Evolutionary conservation across 2,113 vertebrate genomes (phyloP), one percentile per base, ranked within the genome.

Genomic region (Parus major): DNA sequence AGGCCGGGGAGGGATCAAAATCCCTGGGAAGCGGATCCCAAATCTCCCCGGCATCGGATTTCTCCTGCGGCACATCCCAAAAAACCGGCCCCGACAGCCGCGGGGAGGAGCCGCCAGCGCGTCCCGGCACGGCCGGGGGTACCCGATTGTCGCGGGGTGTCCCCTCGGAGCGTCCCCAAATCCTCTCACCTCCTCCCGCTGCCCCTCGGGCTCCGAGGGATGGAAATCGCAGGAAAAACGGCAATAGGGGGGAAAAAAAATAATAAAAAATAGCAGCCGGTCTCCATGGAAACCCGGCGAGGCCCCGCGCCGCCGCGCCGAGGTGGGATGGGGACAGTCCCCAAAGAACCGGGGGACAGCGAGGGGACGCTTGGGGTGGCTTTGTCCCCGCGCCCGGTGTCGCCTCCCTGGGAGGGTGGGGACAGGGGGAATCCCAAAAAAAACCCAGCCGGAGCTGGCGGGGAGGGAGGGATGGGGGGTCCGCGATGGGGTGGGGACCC

Each of bases 261-360:
- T 4, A 25, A 29, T 78, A 85, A 86, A 92, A n/a, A 28, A 33
- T 29, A 65, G 59, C 82, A 76, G 70, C 79, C 7, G 18, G 90
- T 95, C 68, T 88, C 95, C 94, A 95, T 95, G 95, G 94, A 88
- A 96, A 94, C 92, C 5, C 6, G 4, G 82, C 77, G 55, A 80
- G 95, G 93, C 88, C 94, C 55, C 68, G 56, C 25, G 35, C 33
- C 28, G 70, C 61, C 11, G 75, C 22, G 17, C 53, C 5, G 56
- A 27, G 87, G 33, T 16, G 39, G 49, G 66, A 71, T 76, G 86
- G 82, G 93, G 79, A 90, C 12, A 20, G 79, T 82, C 75, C 65
- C 86, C 89, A 70, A 29, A 49, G 63, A 65, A 28, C 65, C 65
- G 42, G 39, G 71, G 15, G 19, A 25, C 21, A 4, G 6, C 2